Percentiles rank a stretch among this genome's conserved stretches.
These are phyloP conservation scores for Cryptoleucopteryx plumbea DNA, from an alignment of 2,113 vertebrate genomes.

Conservation along the genomic window DNA sequence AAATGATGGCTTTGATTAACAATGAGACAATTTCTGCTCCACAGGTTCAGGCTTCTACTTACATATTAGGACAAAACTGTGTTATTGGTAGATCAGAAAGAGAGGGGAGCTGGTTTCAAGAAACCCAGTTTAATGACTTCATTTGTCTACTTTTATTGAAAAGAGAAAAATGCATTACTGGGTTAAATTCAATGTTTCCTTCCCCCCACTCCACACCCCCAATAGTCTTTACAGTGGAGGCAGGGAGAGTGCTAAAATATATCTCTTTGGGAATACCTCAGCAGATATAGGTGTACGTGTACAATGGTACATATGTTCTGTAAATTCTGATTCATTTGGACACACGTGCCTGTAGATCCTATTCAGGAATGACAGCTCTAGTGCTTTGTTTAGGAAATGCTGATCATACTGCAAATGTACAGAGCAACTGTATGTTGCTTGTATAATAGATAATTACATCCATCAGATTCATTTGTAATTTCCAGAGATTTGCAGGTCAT, in stretches of 20 bases:
- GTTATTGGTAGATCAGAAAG: background rate
- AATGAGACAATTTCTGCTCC: background rate
- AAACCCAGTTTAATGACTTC: background rate
- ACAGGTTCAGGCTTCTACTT: background rate
- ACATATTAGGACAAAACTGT: background rate
- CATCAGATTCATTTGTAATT: background rate
- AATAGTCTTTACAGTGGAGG: background rate
- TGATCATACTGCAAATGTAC: background rate
- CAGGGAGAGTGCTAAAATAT: background rate
- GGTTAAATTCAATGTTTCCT: background rate
- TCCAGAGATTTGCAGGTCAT: background rate
- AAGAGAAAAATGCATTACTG: background rate
- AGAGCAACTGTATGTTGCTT: background rate
- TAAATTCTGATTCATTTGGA: background rate
- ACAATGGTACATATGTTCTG: background rate
- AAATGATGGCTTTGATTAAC: constrained; percentile 7
- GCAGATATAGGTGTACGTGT: background rate
- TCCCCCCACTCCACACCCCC: too few relatives aligned
- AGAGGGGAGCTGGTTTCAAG: background rate
- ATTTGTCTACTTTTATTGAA: background rate
- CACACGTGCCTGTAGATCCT: background rate
- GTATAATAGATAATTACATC: background rate
- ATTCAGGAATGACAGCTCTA: background rate
- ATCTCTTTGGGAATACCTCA: background rate
- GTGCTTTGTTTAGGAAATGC: background rate